These are phyloP conservation scores for Heterodera filipjevi DNA, from an alignment of 2,888 invertebrate species.

Conservation along the genomic window DNA sequence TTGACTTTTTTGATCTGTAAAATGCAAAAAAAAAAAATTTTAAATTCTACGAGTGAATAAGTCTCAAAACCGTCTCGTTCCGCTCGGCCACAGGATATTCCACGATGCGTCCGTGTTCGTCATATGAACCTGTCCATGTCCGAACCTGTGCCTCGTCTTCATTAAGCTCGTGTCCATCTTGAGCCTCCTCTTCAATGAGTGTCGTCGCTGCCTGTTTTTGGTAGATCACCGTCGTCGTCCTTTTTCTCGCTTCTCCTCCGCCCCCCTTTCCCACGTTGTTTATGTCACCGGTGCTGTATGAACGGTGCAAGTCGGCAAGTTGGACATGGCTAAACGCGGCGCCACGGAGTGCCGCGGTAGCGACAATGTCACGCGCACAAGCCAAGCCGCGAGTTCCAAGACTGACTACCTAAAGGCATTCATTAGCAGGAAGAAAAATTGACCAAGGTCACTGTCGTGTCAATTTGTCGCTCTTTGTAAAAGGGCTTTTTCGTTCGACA, in stretches of 20 bases:
- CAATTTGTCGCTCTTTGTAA: too few species aligned
- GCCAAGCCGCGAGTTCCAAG: constrained; percentile 59
- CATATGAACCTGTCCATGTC: constrained; percentile 34
- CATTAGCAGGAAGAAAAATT: neutral
- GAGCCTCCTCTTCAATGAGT: constrained; percentile 17
- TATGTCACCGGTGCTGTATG: constrained; percentile 35
- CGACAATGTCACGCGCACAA: constrained; percentile 62
- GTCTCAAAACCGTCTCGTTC: neutral
- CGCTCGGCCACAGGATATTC: constrained; percentile 21
- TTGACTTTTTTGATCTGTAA: constrained; percentile 16
- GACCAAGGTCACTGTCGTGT: neutral
- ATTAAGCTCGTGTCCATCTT: constrained; percentile 35
- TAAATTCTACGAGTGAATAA: constrained; percentile 15
- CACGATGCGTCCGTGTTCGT: constrained; percentile 31
- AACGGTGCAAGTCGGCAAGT: constrained; percentile 29
- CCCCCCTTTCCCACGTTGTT: constrained; percentile 10
- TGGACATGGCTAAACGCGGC: constrained; percentile 49
- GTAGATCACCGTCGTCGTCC: neutral
- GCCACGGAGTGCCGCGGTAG: constrained; percentile 63
- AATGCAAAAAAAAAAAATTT: constrained; percentile 6
- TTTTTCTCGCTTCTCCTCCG: neutral
- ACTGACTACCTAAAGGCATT: constrained; percentile 48
- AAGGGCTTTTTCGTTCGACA: too few species aligned
- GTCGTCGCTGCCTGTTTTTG: constrained; percentile 1
- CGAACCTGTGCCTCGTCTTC: constrained; percentile 36